Evolutionary conservation across 1,140 invertebrate species (phyloP).

Genomic region (Ladona fulva): DNA sequence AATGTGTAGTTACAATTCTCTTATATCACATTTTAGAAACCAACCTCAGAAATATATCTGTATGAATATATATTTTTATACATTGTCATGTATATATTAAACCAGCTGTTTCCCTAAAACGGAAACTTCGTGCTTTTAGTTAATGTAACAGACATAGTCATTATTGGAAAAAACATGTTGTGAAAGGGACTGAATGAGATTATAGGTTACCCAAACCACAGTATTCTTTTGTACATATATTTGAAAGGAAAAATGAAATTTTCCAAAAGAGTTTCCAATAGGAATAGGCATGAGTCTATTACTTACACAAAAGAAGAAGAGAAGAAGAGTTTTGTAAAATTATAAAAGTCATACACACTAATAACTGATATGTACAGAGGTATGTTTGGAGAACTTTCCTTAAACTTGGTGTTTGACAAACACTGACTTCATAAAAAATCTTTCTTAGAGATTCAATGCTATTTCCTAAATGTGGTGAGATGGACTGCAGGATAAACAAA

Average conservation of each 20-base stretch:
- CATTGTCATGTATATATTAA: background rate
- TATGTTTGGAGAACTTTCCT: background rate
- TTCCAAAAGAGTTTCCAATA: too few species aligned
- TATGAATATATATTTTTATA: background rate
- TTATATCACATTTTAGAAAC: constrained; percentile 5
- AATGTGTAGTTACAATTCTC: background rate
- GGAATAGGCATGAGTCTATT: too few species aligned
- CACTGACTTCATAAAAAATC: too few species aligned
- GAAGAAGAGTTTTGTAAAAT: background rate
- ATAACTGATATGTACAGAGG: constrained; percentile 5
- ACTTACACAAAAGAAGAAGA: background rate
- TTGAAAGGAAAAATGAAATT: background rate
- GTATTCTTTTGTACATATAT: constrained; percentile 5
- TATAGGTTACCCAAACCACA: background rate
- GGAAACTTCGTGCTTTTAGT: background rate
- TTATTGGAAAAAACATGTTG: background rate
- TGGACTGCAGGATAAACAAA: too few species aligned
- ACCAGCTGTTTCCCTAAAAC: constrained; percentile 8
- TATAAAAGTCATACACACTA: background rate
- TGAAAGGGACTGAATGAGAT: constrained; percentile 1
- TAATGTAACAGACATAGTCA: background rate
- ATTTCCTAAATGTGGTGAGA: too few species aligned
- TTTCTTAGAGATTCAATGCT: too few species aligned
- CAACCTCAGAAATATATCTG: background rate
- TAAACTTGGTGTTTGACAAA: background rate